These are phyloP conservation scores for Bubo bubo DNA, from an alignment of 2,113 vertebrate species.

Conservation along the genomic window DNA sequence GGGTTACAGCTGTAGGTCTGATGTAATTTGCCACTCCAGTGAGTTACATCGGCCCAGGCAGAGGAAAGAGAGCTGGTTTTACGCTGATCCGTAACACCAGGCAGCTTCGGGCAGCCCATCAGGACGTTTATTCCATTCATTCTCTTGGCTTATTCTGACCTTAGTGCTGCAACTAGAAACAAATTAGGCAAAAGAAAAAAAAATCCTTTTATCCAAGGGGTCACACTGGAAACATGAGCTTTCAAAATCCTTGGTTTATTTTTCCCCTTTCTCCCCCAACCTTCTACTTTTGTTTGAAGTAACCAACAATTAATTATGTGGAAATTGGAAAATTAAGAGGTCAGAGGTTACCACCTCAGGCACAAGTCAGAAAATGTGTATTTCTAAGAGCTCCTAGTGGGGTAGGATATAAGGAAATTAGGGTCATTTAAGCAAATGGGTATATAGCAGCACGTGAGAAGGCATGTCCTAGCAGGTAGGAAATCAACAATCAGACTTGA, in stretches of 20 bases:
- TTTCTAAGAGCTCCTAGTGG: conserved; percentile 12
- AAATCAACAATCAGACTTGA: neutral
- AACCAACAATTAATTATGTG: conserved; percentile 54
- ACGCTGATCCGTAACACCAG: conserved; percentile 91
- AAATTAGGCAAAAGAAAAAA: conserved; percentile 72
- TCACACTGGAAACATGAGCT: neutral
- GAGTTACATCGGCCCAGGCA: conserved; percentile 96
- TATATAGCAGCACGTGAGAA: neutral
- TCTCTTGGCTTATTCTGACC: conserved; percentile 80
- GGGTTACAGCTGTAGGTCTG: conserved; percentile 99
- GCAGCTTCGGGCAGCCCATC: conserved; percentile 86
- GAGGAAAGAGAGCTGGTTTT: conserved; percentile 85
- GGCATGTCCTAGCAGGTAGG: neutral
- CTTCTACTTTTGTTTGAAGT: conserved; percentile 25
- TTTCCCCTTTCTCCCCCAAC: conserved; percentile 5
- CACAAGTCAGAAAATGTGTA: neutral
- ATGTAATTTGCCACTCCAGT: conserved; percentile 99
- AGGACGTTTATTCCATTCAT: conserved; percentile 80
- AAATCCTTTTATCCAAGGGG: neutral
- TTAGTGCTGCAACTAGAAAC: conserved; percentile 77
- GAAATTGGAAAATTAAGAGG: conserved; percentile 55
- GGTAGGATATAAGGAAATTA: neutral
- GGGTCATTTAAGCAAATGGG: neutral
- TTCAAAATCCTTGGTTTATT: neutral
- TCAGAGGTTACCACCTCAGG: conserved; percentile 38